Evolutionary conservation across 2,797 vertebrate genomes (phyloP).

Genomic region (Manis crassicaudata): DNA sequence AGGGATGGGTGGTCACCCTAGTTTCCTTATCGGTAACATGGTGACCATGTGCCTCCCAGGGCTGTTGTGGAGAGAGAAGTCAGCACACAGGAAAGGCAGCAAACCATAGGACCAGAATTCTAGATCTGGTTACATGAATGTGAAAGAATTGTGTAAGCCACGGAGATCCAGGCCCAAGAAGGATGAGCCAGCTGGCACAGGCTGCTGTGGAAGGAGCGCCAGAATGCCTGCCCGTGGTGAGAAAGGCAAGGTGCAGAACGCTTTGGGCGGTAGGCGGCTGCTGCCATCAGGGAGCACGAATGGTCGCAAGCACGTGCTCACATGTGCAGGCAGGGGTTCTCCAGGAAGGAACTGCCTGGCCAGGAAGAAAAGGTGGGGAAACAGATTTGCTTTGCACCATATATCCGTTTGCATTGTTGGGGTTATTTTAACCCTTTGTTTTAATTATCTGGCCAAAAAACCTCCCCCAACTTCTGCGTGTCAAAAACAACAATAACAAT

Average conservation of each 20-base stretch:
- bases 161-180: background rate
- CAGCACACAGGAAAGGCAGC: background rate
- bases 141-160: background rate
- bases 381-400: background rate
- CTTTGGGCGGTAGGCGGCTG: background rate
- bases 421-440: constrained; percentile 30
- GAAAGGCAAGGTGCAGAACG: background rate
- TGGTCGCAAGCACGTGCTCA: accelerated
- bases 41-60: background rate
- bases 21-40: background rate
- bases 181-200: background rate
- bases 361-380: background rate
- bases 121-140: background rate
- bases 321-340: accelerated
- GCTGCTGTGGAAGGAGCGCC: background rate
- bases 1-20: background rate
- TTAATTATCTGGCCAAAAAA: background rate
- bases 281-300: background rate
- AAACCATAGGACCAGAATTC: background rate
- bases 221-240: background rate
- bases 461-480: background rate
- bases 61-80: background rate
- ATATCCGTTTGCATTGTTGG: background rate
- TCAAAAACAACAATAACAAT: background rate
- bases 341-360: background rate